Evolutionary conservation across 92 coral and sea anemone species (phyloP), one percentile per base, ranked within the genome.

Genomic region (Pocillopora meandrina): DNA sequence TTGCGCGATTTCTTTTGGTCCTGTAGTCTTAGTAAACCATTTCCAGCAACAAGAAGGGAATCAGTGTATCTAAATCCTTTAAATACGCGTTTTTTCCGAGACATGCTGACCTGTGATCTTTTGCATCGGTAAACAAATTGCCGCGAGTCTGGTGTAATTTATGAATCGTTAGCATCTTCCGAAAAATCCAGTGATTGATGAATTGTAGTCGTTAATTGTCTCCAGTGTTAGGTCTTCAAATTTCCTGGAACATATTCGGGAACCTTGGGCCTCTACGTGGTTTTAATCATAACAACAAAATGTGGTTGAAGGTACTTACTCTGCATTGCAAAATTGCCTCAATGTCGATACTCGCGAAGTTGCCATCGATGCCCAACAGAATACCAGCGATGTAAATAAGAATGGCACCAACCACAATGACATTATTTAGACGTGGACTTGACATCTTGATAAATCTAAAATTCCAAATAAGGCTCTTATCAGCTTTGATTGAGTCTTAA

Each of bases 361-460:
- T 90, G 19, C 90, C 92, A 59, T 90, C 92, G 21, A 90, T 81
- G 1, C 90, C 87, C 56, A 76, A 79, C 58, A 90, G 76, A 42
- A 86, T 79, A 9, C 93, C 96, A 10, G 96, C 69, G 20, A 87
- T 82, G 65, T 87, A 87, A 56, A 89, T 83, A 58, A 93, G 73
- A 78, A 93, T 93, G 58, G 87, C 72, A 9, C 96, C 96, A 74
- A 88, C 59, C 10, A 86, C 89, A 33, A 93, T 93, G 75, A 88
- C 80, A 81, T 93, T 93, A 62, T 93, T 93, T 69, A 93, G 81
- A 73, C 93, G 80, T 10, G 96, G 96, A 78, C 94, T 91, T 72
- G 96, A 93, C 85, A 88, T 82, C 75, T 86, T 90, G 82, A 93
- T 90, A 70, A 73, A 93, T 69, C 96, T 93, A 81, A 56, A 89